Conservation (phyloP, 2,888 invertebrate species). For the Chesias legatella region DNA sequence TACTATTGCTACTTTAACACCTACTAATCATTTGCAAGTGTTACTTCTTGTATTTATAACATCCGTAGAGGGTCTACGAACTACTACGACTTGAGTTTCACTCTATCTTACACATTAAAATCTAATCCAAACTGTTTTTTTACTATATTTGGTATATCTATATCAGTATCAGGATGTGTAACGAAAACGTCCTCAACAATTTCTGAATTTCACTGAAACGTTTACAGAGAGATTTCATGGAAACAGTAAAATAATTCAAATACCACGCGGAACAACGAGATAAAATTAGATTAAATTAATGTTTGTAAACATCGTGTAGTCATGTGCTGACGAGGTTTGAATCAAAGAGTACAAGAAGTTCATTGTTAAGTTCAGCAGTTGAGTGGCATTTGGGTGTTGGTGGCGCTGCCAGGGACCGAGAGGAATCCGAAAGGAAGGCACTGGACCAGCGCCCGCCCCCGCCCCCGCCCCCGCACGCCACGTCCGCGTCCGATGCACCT, state of each 20-base stretch:
- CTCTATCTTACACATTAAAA: too few species aligned
- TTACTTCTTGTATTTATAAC: background rate
- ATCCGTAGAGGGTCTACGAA: conserved; percentile 15
- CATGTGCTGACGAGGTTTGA: conserved; percentile 45
- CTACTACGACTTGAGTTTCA: conserved; percentile 7
- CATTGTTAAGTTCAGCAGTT: conserved; percentile 70
- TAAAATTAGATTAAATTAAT: conserved; percentile 57
- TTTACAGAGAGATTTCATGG: conserved; percentile 6
- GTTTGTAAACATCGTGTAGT: conserved; percentile 62
- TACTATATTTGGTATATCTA: too few species aligned
- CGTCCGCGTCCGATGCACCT: conserved; percentile 10
- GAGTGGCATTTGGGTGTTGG: conserved; percentile 43
- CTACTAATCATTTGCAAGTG: too few species aligned
- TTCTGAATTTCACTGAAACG: conserved; percentile 2
- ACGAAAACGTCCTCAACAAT: too few species aligned
- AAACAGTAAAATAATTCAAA: conserved; percentile 12
- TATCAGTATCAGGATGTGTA: too few species aligned
- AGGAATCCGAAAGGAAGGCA: conserved; percentile 54
- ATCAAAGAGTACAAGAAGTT: conserved; percentile 61
- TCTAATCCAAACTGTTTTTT: too few species aligned
- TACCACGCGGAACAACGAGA: conserved; percentile 29
- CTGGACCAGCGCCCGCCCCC: conserved; percentile 38
- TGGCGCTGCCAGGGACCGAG: conserved; percentile 58
- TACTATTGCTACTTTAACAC: too few species aligned
- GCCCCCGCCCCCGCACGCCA: conserved; percentile 23